Percentiles rank a stretch among this genome's conserved stretches.
These are phyloP conservation scores for Calephelis nemesis DNA, from an alignment of 1,140 invertebrate species.

Conservation along the genomic window DNA sequence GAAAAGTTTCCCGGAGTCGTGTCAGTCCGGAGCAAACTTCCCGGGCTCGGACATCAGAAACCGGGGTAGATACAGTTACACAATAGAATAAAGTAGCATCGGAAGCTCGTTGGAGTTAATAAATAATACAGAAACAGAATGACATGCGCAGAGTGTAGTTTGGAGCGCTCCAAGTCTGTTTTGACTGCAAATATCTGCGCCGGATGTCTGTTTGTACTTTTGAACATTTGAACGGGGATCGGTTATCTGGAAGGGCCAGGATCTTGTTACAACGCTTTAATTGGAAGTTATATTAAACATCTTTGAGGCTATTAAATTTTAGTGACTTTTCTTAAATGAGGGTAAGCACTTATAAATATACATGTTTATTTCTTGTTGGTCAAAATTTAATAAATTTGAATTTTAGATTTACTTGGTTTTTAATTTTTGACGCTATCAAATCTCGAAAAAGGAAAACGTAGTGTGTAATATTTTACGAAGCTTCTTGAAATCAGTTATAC, in stretches of 20 bases:
- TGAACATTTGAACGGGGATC: constrained; percentile 32
- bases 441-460: too few relatives aligned
- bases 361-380: too few relatives aligned
- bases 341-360: too few relatives aligned
- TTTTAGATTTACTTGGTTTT: too few relatives aligned
- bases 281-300: background rate
- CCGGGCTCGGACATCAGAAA: constrained; percentile 65
- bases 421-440: too few relatives aligned
- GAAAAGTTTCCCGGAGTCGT: constrained; percentile 67
- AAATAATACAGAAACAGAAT: constrained; percentile 74
- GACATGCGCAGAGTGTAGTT: constrained; percentile 70
- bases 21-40: constrained; percentile 62
- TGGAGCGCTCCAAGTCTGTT: constrained; percentile 66
- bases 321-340: too few relatives aligned
- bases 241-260: constrained; percentile 42
- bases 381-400: too few relatives aligned
- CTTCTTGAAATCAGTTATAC: too few relatives aligned
- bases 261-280: constrained; percentile 18
- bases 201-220: constrained; percentile 53
- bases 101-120: constrained; percentile 77
- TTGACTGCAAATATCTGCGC: constrained; percentile 75
- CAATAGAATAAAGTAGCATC: constrained; percentile 78
- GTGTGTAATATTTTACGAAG: too few relatives aligned
- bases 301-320: too few relatives aligned
- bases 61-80: constrained; percentile 63